Base-by-base conservation (phyloP, 2,113 vertebrate genomes). In the Kobus ellipsiprymnus region DNA sequence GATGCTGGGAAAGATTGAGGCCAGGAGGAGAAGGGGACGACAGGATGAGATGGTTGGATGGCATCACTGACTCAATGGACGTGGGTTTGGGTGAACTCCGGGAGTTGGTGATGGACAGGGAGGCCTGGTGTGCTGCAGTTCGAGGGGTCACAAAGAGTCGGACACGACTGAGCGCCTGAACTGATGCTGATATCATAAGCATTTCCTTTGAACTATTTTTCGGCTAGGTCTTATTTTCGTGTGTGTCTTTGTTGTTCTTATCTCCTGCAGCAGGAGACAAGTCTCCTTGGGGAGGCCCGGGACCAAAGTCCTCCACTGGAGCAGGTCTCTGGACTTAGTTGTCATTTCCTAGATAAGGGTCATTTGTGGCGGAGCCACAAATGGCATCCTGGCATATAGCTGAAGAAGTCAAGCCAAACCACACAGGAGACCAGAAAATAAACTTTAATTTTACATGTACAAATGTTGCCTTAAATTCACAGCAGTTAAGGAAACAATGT, bases 401-500 rank as follows among this genome's bases (percentile, higher is more conserved):
- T 92, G 25, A 88, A 90, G 85, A 97, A 94, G 14, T 52, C 29
- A 1, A 80, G 29, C 54, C 40, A 46, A 3, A 82, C 23, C 44
- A n/a, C 90, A 94, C 6, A 93, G 2, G 80, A 90, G 52, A 87
- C 48, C 60, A 50, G 71, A 98, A 97, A 92, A 91, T 6, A 92
- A 4, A 40, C 46, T 97, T 98, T 98, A 97, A 97, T 97, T 96
- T 97, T 71, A 95, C 64, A 95, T 6, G 11, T 96, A 96, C 77
- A 98, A 96, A 98, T 78, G 50, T 3, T 57, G 30, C 62, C n/a
- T 90, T 57, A 36, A 40, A 80, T 60, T 46, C 50, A 7, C 25
- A 81, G 52, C 40, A 84, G 62, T 67, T 62, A 85, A 85, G 59
- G 95, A 97, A 96, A 44, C 36, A 94, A 95, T 85, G 87, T 85